phyloP scores from a whole-genome alignment of 1,140 invertebrate species.

The Rhopalosiphum maidis region DNA sequence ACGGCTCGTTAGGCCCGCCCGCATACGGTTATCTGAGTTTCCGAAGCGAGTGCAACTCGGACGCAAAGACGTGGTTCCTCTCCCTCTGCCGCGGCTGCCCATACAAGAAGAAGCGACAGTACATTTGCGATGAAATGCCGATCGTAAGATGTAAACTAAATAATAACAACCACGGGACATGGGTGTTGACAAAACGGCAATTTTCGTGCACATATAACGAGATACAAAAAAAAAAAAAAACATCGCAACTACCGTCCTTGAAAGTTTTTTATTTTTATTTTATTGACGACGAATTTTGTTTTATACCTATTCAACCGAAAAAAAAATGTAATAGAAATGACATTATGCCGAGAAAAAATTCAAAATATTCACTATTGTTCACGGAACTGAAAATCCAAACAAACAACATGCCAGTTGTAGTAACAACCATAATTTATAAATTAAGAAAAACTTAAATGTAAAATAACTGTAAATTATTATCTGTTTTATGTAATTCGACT shows the following conservation, averaged over 20 bases:
- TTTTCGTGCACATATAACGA: background rate
- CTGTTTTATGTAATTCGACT: background rate
- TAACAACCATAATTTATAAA: background rate
- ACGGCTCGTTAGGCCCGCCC: background rate
- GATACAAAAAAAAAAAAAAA: background rate
- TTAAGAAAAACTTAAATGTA: background rate
- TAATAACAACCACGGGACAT: background rate
- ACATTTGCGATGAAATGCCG: slow-evolving; percentile 4
- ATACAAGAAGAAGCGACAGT: background rate
- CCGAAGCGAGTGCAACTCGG: background rate
- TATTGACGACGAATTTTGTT: slow-evolving; percentile 3
- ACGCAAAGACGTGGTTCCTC: background rate
- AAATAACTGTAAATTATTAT: background rate
- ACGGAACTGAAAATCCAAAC: background rate
- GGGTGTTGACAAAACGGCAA: slow-evolving; percentile 1
- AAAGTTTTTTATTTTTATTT: background rate
- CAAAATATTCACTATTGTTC: background rate
- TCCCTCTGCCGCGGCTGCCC: too few species aligned
- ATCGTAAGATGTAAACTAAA: background rate
- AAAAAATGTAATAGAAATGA: background rate
- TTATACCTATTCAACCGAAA: background rate
- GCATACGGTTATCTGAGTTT: background rate
- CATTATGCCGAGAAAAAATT: background rate
- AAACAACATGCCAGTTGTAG: background rate
- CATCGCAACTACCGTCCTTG: background rate